These are phyloP conservation scores for Bos indicus DNA, from an alignment of 2,113 vertebrate species.

Conservation along the genomic window DNA sequence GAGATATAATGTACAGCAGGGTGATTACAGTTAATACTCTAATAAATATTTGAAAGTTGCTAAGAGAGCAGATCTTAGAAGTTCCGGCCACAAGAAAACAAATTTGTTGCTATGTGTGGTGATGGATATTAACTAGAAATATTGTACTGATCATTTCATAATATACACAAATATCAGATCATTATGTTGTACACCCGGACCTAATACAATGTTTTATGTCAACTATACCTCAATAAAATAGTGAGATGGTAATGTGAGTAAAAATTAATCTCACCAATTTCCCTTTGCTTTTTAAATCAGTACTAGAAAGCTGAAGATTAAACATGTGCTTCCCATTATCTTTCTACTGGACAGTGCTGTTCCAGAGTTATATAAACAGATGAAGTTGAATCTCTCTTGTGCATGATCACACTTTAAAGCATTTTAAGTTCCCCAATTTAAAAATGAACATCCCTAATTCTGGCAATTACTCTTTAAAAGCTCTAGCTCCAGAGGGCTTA, in stretches of 20 bases:
- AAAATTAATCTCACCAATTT: neutral
- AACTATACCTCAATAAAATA: neutral
- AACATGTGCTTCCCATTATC: neutral
- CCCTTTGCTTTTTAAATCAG: neutral
- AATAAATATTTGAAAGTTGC: neutral
- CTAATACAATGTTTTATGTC: neutral
- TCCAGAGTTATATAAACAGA: neutral
- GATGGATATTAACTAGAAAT: neutral
- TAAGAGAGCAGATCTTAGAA: neutral
- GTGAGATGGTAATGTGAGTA: neutral
- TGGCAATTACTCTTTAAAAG: neutral
- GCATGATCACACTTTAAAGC: neutral
- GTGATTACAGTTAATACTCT: neutral
- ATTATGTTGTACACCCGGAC: neutral
- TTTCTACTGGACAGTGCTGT: neutral
- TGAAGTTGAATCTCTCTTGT: neutral
- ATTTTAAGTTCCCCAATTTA: neutral
- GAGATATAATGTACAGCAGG: neutral
- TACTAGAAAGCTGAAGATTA: neutral
- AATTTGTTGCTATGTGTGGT: neutral
- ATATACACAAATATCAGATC: neutral
- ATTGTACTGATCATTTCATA: neutral
- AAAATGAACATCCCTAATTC: neutral
- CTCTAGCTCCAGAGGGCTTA: neutral
- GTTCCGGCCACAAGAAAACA: neutral